These are phyloP conservation scores for Caenorhabditis angaria DNA, from an alignment of 2,888 invertebrate species.

Conservation along the genomic window DNA sequence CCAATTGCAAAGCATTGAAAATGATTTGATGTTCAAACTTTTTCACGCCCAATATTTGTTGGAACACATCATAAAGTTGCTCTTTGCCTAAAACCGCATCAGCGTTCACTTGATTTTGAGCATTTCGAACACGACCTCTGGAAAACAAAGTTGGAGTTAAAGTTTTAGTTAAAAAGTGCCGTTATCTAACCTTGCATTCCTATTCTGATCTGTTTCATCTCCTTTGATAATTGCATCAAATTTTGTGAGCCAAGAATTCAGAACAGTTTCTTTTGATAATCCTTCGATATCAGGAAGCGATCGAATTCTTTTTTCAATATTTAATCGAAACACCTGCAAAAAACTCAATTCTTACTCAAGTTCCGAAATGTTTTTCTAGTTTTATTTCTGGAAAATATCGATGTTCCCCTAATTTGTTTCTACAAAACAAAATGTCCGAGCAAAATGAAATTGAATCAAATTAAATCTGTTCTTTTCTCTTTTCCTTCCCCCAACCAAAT, in stretches of 20 bases:
- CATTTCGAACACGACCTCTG: slow-evolving; percentile 43
- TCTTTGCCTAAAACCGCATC: slow-evolving; percentile 87
- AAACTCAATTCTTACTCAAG: too few relatives aligned
- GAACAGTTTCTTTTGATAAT: slow-evolving; percentile 90
- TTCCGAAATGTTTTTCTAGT: too few relatives aligned
- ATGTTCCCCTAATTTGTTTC: too few relatives aligned
- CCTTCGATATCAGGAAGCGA: slow-evolving; percentile 99
- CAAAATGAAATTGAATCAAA: too few relatives aligned
- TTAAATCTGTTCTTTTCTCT: too few relatives aligned
- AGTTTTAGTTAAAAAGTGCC: not conserved
- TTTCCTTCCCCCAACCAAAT: too few relatives aligned
- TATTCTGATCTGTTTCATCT: slow-evolving; percentile 75
- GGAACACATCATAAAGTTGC: slow-evolving; percentile 99
- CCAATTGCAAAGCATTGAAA: slow-evolving; percentile 97
- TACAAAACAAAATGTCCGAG: too few relatives aligned
- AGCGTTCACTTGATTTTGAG: slow-evolving; percentile 50
- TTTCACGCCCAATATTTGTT: slow-evolving; percentile 96
- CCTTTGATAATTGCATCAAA: slow-evolving; percentile 92
- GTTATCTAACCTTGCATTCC: slow-evolving; percentile 48
- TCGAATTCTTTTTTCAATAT: slow-evolving; percentile 93
- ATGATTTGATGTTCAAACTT: slow-evolving; percentile 99
- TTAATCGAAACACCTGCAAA: slow-evolving; percentile 82
- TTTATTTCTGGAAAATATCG: too few relatives aligned
- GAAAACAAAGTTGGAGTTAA: not conserved
- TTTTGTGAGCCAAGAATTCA: slow-evolving; percentile 99